Evolutionary conservation across 2,888 invertebrate genomes (phyloP).

Genomic region (Phyto melanocephala): DNA sequence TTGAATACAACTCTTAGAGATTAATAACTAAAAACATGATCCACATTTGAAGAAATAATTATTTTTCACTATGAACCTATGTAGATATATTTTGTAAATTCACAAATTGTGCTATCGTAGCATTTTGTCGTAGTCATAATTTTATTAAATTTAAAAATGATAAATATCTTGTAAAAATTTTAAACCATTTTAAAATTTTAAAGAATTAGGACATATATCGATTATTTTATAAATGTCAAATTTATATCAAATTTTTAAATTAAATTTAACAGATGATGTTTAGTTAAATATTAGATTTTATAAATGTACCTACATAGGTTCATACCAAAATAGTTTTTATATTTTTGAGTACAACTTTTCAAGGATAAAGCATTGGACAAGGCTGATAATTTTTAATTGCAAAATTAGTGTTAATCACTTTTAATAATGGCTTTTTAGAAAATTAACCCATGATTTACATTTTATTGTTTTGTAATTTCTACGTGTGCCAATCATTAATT

Average conservation of each 20-base stretch:
- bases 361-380: neutral
- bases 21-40: too few relatives aligned
- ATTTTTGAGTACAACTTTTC: neutral
- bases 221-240: neutral
- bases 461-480: slow-evolving; percentile 28
- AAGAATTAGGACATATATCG: too few relatives aligned
- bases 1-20: too few relatives aligned
- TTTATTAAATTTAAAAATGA: too few relatives aligned
- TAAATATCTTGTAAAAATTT: too few relatives aligned
- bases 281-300: neutral
- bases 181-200: too few relatives aligned
- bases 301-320: neutral
- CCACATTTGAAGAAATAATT: too few relatives aligned
- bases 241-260: neutral
- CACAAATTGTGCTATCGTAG: too few relatives aligned
- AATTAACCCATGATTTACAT: slow-evolving; percentile 35
- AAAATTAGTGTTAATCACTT: slow-evolving; percentile 6
- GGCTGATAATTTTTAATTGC: slow-evolving; percentile 4
- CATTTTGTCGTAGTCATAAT: too few relatives aligned
- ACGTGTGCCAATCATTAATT: slow-evolving; percentile 20
- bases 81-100: too few relatives aligned
- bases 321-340: neutral
- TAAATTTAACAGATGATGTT: neutral
- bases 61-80: too few relatives aligned
- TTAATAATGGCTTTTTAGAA: slow-evolving; percentile 19